Evolutionary conservation across 2,113 vertebrate genomes (phyloP).

Genomic region (Platichthys flesus): DNA sequence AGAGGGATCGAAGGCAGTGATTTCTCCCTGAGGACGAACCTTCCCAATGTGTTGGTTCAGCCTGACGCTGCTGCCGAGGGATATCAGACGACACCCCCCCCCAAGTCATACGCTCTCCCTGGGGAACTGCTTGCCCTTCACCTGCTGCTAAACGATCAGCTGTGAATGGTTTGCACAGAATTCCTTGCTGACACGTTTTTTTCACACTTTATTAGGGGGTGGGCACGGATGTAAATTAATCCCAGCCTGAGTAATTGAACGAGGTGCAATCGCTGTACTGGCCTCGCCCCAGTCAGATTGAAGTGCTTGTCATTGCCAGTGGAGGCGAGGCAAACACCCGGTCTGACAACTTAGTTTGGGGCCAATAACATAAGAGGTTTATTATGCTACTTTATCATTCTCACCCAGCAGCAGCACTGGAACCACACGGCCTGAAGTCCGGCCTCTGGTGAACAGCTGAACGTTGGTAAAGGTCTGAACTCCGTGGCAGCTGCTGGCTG

Average conservation of each 20-base stretch:
- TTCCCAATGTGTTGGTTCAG: constrained; percentile 19
- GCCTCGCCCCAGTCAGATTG: constrained; percentile 38
- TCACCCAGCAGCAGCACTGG: constrained; percentile 7
- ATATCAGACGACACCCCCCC: constrained; percentile 50
- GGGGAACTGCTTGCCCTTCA: constrained; percentile 36
- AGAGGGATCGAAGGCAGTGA: background rate
- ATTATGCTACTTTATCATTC: constrained; percentile 41
- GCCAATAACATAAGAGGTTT: constrained; percentile 52
- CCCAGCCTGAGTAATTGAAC: constrained; percentile 70
- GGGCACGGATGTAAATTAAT: constrained; percentile 58
- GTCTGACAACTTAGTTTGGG: constrained; percentile 45
- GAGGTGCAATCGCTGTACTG: constrained; percentile 26
- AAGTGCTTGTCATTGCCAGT: constrained; percentile 47
- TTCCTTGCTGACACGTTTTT: constrained; percentile 28
- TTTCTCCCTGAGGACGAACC: constrained; percentile 9
- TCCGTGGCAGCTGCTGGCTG: background rate
- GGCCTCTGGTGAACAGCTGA: background rate
- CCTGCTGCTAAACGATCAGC: constrained; percentile 48
- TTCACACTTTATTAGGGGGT: constrained; percentile 53
- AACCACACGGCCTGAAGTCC: background rate
- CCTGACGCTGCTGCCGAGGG: constrained; percentile 33
- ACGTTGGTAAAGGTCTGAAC: constrained; percentile 25
- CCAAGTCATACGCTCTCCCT: constrained; percentile 13
- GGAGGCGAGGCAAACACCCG: constrained; percentile 22
- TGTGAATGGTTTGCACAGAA: constrained; percentile 10